Percentiles rank a stretch among this genome's conserved stretches.
These are phyloP conservation scores for Ahaetulla prasina DNA, from an alignment of 2,113 vertebrate species.

Conservation along the genomic window DNA sequence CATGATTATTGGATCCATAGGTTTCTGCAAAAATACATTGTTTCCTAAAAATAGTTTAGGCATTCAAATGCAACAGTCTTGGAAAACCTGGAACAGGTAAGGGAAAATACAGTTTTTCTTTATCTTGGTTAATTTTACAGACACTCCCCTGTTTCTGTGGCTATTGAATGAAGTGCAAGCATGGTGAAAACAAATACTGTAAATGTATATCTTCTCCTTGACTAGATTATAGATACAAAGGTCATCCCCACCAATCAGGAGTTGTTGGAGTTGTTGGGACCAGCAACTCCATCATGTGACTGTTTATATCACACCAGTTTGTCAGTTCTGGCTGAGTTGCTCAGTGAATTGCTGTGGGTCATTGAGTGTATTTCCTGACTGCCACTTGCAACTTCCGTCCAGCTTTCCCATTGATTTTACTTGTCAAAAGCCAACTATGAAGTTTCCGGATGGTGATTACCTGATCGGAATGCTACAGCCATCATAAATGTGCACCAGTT, in stretches of 20 bases:
- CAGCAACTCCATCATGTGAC: neutral
- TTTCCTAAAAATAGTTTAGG: slow-evolving; percentile 1
- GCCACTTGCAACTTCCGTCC: neutral
- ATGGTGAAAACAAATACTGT: neutral
- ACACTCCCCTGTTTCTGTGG: neutral
- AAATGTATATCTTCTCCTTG: neutral
- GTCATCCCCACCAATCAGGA: neutral
- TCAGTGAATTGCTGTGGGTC: neutral
- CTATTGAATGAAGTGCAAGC: neutral
- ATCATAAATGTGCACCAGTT: neutral
- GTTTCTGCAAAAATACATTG: neutral
- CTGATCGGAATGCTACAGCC: neutral
- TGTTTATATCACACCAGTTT: neutral
- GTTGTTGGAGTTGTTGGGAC: too few relatives aligned
- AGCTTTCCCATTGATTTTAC: neutral
- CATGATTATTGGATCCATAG: slow-evolving; percentile 18
- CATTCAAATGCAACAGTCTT: neutral
- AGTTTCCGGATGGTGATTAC: neutral
- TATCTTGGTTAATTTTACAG: neutral
- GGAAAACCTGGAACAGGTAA: neutral
- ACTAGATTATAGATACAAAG: neutral
- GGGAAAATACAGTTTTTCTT: neutral
- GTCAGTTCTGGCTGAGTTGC: neutral
- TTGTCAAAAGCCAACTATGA: neutral
- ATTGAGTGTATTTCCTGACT: neutral